Evolutionary conservation across 2,888 invertebrate genomes (phyloP), one percentile per base, ranked within the genome.

Genomic region (Diabrotica balteata): DNA sequence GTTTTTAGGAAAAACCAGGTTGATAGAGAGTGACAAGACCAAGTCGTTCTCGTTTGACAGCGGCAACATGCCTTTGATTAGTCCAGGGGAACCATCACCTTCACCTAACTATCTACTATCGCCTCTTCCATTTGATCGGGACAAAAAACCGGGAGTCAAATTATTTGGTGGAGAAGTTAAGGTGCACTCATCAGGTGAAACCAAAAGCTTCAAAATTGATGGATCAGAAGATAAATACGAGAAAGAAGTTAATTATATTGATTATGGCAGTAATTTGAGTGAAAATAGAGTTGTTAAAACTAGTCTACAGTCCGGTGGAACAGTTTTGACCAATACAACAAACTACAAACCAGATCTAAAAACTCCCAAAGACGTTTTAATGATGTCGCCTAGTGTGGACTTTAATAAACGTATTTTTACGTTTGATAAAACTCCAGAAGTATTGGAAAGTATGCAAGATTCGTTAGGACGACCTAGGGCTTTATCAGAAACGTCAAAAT

Each of bases 261-360:
- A 81, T 45, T 82, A 79, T 69, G 74, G 77, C 7, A 75, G 76
- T 6, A 84, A 85, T 72, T 62, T 84, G 65, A 84, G 83, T 65
- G 84, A 84, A 71, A 85, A 84, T 72, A 88, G 93, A 71, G 92
- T 95, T 70, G 92, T 95, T 22, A 90, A 93, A 77, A 93, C 93
- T 1, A 91, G 93, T 1, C 84, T 95, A 65, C 90, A 94, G 78
- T 94, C 94, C 0, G 95, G 95, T 44, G 94, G 94, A 11, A 93
- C 93, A n/a, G 87, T 89, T 60, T 70, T 84, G 57, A 84, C 84
- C 55, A 83, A 82, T 64, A 82, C 82, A 70, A 73, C 80, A 2
- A 78, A 75, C 60, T 82, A 80, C 63, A 79, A 78, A 68, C 74
- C 75, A 46, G 79, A 80, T 60, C 45, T 77, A 43, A 72, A 77